Conservation (phyloP, 30 jellyfish, hydroid and myxozoan species). For the Mastigias papua region DNA sequence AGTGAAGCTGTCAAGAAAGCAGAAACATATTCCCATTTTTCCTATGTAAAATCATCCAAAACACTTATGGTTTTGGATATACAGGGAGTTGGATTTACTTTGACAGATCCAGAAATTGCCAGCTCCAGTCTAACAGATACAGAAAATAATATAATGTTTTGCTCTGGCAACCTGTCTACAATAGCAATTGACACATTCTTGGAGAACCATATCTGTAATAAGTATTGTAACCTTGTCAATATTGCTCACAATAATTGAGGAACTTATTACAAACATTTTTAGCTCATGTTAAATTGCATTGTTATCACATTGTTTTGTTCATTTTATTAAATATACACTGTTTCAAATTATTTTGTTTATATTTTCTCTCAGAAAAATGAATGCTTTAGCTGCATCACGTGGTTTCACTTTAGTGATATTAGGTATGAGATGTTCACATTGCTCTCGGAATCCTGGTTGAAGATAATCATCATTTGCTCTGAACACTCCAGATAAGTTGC, state of each 20-base stretch:
- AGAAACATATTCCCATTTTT: not conserved
- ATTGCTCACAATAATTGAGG: no score
- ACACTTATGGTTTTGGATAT: not conserved
- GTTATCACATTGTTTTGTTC: no score
- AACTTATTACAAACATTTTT: not conserved
- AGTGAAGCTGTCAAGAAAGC: not conserved
- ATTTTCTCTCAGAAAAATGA: no score
- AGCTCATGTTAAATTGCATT: not conserved
- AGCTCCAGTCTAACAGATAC: not conserved
- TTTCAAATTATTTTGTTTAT: no score
- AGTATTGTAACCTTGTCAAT: not conserved
- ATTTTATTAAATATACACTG: no score
- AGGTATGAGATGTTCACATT: no score
- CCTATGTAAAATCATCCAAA: not conserved
- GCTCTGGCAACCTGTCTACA: not conserved
- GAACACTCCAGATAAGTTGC: not conserved
- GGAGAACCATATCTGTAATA: not conserved
- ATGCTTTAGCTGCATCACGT: no score
- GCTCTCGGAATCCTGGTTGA: no score
- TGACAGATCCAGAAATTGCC: not conserved
- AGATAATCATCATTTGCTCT: not conserved
- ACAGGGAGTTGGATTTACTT: not conserved
- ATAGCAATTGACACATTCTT: not conserved
- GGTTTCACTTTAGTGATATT: no score
- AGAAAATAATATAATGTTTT: not conserved